Evolutionary conservation across 2,113 vertebrate species (phyloP).

Genomic region (Tamias sibiricus): DNA sequence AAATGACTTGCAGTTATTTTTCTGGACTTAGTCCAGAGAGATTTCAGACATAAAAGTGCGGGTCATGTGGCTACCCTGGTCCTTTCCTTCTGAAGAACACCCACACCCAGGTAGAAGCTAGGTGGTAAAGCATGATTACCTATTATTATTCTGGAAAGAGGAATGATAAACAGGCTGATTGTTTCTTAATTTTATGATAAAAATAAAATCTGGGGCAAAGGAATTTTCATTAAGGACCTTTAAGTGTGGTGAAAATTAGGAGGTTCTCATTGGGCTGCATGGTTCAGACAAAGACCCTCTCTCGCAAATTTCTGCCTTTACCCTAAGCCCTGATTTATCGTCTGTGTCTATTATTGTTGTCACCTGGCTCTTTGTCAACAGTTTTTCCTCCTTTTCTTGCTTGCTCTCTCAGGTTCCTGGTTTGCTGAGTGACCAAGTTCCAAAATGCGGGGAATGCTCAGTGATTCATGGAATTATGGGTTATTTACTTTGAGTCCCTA

Average conservation of each 20-base stretch:
- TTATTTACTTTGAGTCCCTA: neutral
- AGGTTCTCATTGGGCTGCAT: neutral
- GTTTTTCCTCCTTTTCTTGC: neutral
- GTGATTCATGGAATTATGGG: neutral
- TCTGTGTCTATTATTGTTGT: neutral
- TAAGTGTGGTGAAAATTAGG: neutral
- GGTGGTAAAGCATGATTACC: too few species aligned
- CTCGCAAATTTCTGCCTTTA: slow-evolving; percentile 6
- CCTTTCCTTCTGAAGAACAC: neutral
- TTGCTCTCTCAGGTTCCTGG: neutral
- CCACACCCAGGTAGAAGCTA: neutral
- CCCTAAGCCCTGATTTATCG: neutral
- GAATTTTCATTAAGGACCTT: neutral
- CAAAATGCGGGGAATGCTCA: neutral
- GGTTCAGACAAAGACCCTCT: neutral
- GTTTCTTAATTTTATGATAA: slow-evolving; percentile 1
- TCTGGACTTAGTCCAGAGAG: slow-evolving; percentile 49
- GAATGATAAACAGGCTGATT: neutral
- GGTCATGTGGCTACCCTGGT: neutral
- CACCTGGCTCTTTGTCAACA: neutral
- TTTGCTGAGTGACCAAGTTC: neutral
- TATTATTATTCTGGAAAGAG: too few species aligned
- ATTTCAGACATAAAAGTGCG: slow-evolving; percentile 9
- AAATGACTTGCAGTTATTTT: slow-evolving; percentile 41
- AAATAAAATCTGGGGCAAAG: neutral